Evolutionary conservation across 2,113 vertebrate species (phyloP).

Genomic region (Tragelaphus strepsiceros): DNA sequence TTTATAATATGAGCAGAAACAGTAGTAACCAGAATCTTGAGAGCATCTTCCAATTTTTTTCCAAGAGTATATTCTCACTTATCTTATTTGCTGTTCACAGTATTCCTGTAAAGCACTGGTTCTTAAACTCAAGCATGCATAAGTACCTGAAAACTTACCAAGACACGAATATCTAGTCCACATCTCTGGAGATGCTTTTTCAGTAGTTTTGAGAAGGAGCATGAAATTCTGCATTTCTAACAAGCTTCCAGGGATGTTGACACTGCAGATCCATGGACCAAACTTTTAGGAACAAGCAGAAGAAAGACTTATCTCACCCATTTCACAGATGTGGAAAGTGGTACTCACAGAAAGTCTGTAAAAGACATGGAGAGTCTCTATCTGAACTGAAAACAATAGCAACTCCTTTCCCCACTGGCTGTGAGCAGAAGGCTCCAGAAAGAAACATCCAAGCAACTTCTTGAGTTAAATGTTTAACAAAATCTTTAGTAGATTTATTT

Average conservation of each 20-base stretch:
- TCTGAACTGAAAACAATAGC: background rate
- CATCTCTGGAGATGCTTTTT: background rate
- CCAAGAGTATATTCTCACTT: background rate
- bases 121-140: background rate
- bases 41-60: background rate
- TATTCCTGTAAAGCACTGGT: background rate
- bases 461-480: background rate
- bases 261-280: accelerated
- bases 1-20: background rate
- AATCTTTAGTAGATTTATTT: background rate
- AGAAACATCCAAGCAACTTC: background rate
- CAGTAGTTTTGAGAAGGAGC: background rate
- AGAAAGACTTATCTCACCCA: no score
- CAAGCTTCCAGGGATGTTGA: background rate
- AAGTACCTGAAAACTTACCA: background rate
- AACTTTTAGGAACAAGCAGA: background rate
- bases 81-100: background rate
- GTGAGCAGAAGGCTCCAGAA: background rate
- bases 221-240: background rate
- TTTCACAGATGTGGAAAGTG: background rate
- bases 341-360: background rate
- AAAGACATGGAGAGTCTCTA: background rate
- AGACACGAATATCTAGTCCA: background rate
- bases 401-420: background rate
- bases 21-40: background rate